These are phyloP conservation scores for Melikaiella ostensackeni DNA, from an alignment of 2,888 invertebrate genomes.

Conservation along the genomic window DNA sequence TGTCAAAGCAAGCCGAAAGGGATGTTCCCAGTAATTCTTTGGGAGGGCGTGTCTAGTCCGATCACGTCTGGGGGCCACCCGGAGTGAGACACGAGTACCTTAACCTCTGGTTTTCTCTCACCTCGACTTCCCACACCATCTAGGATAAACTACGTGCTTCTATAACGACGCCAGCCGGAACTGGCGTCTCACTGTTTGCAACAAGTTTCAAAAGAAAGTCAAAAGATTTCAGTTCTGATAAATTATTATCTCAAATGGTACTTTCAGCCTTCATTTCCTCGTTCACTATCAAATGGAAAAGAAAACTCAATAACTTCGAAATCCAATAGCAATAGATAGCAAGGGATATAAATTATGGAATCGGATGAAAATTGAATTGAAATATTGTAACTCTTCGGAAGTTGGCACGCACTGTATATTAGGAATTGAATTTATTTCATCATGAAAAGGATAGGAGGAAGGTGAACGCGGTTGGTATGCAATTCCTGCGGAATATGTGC, in stretches of 20 bases:
- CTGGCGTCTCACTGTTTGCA: slow-evolving; percentile 33
- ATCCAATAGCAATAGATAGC: background rate
- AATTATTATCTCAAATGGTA: slow-evolving; percentile 1
- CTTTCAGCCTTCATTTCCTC: background rate
- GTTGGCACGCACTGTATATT: too few relatives aligned
- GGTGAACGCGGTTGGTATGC: too few relatives aligned
- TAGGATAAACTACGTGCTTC: slow-evolving; percentile 31
- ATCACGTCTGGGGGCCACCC: slow-evolving; percentile 67
- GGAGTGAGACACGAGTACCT: slow-evolving; percentile 69
- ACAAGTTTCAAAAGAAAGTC: slow-evolving; percentile 28
- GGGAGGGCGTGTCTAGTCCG: slow-evolving; percentile 67
- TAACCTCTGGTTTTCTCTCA: slow-evolving; percentile 68
- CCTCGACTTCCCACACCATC: slow-evolving; percentile 44
- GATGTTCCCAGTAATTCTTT: slow-evolving; percentile 68
- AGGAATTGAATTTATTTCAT: too few relatives aligned
- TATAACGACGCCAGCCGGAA: slow-evolving; percentile 29
- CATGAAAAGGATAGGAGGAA: too few relatives aligned
- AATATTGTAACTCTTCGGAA: background rate
- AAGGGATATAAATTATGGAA: background rate
- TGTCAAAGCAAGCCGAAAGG: slow-evolving; percentile 67
- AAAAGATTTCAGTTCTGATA: slow-evolving; percentile 13
- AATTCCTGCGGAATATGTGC: too few relatives aligned
- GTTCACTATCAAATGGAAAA: background rate
- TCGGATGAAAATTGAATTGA: background rate
- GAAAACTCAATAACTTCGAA: background rate